Percentiles rank a stretch among this genome's conserved stretches.
phyloP scores from a whole-genome alignment of 2,113 vertebrate species.

The Psephotus haematonotus region DNA sequence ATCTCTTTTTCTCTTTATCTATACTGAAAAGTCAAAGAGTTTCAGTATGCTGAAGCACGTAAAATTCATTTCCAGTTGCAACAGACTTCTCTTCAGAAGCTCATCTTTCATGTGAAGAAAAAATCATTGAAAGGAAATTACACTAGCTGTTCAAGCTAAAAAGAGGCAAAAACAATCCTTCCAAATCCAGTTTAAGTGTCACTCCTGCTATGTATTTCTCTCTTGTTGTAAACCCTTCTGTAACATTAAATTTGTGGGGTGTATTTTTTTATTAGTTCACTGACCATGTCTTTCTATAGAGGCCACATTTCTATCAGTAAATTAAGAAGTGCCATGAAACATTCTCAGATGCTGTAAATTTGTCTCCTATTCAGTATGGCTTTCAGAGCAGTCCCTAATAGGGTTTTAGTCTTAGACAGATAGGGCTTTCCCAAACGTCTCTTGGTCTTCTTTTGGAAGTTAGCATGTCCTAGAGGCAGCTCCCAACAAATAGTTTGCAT shows the following conservation, averaged over 20 bases:
- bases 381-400: background rate
- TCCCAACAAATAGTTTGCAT: background rate
- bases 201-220: background rate
- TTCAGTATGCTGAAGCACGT: background rate
- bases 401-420: background rate
- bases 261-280: background rate
- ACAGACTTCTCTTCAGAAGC: background rate
- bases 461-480: background rate
- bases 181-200: background rate
- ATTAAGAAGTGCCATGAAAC: background rate
- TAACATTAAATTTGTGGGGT: background rate
- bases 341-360: background rate
- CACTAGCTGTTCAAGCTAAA: background rate
- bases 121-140: background rate
- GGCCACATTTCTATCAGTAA: background rate
- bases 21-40: background rate
- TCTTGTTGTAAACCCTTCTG: background rate
- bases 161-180: background rate
- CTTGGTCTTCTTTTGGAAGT: background rate
- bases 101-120: background rate
- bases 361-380: background rate
- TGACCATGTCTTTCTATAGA: background rate
- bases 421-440: background rate
- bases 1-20: background rate
- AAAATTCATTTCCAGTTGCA: background rate